Evolutionary conservation across 2,888 invertebrate species (phyloP).

Genomic region (Cepaea hortensis): DNA sequence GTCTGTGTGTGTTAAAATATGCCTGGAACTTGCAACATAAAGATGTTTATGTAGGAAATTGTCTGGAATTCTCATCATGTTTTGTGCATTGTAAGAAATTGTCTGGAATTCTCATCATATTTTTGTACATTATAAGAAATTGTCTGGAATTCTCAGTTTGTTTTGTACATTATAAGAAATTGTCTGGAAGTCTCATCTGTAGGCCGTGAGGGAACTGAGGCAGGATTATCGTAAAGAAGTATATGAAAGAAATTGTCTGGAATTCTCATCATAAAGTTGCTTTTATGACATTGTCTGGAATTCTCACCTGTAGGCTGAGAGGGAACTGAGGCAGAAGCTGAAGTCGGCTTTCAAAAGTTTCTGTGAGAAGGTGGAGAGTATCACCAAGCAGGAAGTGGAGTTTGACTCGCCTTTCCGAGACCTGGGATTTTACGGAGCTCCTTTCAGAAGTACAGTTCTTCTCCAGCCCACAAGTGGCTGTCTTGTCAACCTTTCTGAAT

Average conservation of each 20-base stretch:
- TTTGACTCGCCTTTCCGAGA: slow-evolving; percentile 99
- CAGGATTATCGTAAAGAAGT: slow-evolving; percentile 81
- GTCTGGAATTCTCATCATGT: not conserved
- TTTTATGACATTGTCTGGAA: not conserved
- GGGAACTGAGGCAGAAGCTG: slow-evolving; percentile 95
- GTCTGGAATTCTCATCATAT: not conserved
- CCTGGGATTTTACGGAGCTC: slow-evolving; percentile 97
- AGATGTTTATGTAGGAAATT: too few relatives aligned
- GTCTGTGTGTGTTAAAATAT: too few relatives aligned
- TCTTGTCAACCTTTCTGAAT: slow-evolving; percentile 96
- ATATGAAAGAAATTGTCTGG: not conserved
- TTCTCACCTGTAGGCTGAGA: slow-evolving; percentile 82
- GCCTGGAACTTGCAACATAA: too few relatives aligned
- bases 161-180: not conserved
- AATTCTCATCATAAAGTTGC: not conserved
- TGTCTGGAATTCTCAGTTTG: not conserved
- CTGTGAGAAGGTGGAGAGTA: slow-evolving; percentile 95
- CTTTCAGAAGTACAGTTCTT: slow-evolving; percentile 95
- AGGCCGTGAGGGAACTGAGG: slow-evolving; percentile 94
- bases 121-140: too few relatives aligned
- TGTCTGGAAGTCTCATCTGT: not conserved
- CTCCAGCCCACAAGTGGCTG: slow-evolving; percentile 98
- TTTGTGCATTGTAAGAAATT: not conserved
- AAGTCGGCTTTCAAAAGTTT: slow-evolving; percentile 99
- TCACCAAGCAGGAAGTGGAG: slow-evolving; percentile 97